phyloP scores from a whole-genome alignment of 2,888 invertebrate species.

The Teleiodes luculella region DNA sequence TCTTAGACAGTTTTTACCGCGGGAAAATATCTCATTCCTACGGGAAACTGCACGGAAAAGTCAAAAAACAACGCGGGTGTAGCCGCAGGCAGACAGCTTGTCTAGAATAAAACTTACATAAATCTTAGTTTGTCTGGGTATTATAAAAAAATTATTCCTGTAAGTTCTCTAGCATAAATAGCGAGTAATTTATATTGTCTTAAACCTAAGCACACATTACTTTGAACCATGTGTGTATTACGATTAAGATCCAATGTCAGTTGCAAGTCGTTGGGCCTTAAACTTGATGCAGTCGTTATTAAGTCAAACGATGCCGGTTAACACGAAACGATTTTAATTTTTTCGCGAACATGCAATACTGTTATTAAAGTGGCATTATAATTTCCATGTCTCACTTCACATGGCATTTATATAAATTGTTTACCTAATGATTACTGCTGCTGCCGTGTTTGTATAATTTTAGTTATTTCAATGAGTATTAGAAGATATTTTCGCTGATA shows the following conservation, averaged over 20 bases:
- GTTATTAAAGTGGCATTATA: conserved; percentile 59
- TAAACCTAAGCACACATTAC: conserved; percentile 5
- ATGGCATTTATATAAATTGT: conserved; percentile 8
- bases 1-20: too few relatives aligned
- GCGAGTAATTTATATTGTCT: neutral
- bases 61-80: too few relatives aligned
- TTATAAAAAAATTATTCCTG: too few relatives aligned
- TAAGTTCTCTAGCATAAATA: too few relatives aligned
- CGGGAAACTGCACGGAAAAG: too few relatives aligned
- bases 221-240: conserved; percentile 10
- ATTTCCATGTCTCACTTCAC: conserved; percentile 52
- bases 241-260: conserved; percentile 15
- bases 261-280: conserved; percentile 13
- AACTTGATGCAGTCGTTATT: conserved; percentile 44
- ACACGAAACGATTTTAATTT: conserved; percentile 53
- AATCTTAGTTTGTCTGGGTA: too few relatives aligned
- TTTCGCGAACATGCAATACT: conserved; percentile 54
- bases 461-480: neutral
- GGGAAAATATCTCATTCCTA: too few relatives aligned
- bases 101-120: too few relatives aligned
- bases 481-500: too few relatives aligned
- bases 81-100: too few relatives aligned
- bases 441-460: neutral
- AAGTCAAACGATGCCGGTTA: conserved; percentile 47
- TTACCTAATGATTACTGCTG: neutral